These are phyloP conservation scores for Orius insidiosus DNA, from an alignment of 1,140 invertebrate genomes.

Conservation along the genomic window DNA sequence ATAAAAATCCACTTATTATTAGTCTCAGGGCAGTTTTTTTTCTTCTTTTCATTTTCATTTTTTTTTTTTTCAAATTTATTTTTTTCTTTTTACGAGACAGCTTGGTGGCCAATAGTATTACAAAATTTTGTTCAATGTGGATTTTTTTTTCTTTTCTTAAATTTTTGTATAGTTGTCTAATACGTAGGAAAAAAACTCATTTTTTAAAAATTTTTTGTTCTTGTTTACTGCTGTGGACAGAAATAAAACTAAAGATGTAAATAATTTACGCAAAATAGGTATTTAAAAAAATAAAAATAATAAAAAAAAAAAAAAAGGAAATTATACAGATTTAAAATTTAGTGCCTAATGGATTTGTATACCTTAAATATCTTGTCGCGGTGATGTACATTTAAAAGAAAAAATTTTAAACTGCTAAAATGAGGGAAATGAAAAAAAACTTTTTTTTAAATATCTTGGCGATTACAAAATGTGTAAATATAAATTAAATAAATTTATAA, in stretches of 20 bases:
- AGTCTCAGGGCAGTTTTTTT: not conserved
- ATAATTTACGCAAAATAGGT: not conserved
- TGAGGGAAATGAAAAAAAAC: not conserved
- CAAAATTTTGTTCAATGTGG: not conserved
- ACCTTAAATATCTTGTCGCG: constrained; percentile 12
- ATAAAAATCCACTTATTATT: constrained; percentile 7
- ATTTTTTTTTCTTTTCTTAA: not conserved
- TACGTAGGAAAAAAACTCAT: constrained; percentile 14
- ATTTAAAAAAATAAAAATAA: not conserved
- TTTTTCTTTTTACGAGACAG: not conserved
- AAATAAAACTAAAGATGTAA: constrained; percentile 4
- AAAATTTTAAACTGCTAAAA: not conserved
- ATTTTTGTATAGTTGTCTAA: not conserved
- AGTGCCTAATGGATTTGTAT: constrained; percentile 15
- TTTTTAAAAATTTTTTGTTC: constrained; percentile 19
- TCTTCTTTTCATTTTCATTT: not conserved
- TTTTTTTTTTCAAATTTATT: too few relatives aligned
- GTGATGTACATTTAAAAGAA: not conserved
- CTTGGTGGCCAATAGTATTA: not conserved
- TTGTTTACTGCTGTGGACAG: constrained; percentile 14
- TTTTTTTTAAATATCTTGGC: constrained; percentile 2
- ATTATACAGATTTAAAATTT: constrained; percentile 16
- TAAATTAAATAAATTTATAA: constrained; percentile 3
- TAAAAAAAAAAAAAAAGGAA: constrained; percentile 8
- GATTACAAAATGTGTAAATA: not conserved